Evolutionary conservation across 2,113 vertebrate genomes (phyloP).

Genomic region (Aphelocoma coerulescens): DNA sequence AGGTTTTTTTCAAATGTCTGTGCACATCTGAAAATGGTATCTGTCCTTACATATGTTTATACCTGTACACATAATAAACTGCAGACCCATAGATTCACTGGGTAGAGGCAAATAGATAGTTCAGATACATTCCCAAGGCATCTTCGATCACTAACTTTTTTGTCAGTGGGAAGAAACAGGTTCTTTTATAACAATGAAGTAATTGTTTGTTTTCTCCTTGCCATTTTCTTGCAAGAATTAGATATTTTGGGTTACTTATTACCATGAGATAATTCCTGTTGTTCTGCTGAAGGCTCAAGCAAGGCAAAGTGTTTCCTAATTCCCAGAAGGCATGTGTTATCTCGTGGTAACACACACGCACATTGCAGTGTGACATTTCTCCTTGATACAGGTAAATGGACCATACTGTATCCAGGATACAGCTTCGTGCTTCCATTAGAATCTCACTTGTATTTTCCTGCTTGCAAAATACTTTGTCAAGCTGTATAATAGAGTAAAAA

Average conservation of each 20-base stretch:
- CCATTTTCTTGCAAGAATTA: background rate
- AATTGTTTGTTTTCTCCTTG: constrained; percentile 18
- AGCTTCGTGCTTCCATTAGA: background rate
- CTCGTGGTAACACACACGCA: background rate
- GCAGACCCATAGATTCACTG: background rate
- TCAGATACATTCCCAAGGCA: background rate
- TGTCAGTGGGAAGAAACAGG: background rate
- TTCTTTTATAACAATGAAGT: background rate
- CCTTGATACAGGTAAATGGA: constrained; percentile 32
- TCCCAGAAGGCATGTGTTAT: background rate
- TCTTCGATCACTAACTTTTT: background rate
- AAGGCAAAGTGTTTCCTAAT: background rate
- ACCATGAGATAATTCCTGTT: background rate
- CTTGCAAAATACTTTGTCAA: background rate
- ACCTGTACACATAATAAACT: background rate
- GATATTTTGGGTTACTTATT: background rate
- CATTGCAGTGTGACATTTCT: background rate
- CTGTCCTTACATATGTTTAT: background rate
- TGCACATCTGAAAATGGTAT: background rate
- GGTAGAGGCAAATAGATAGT: background rate
- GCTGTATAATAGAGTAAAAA: background rate
- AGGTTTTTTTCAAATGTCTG: background rate
- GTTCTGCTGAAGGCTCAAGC: background rate
- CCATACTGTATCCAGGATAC: background rate
- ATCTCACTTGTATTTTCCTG: background rate